Evolutionary conservation across 1,140 invertebrate species (phyloP), one percentile per base, ranked within the genome.

Genomic region (Drosophila dunni): DNA sequence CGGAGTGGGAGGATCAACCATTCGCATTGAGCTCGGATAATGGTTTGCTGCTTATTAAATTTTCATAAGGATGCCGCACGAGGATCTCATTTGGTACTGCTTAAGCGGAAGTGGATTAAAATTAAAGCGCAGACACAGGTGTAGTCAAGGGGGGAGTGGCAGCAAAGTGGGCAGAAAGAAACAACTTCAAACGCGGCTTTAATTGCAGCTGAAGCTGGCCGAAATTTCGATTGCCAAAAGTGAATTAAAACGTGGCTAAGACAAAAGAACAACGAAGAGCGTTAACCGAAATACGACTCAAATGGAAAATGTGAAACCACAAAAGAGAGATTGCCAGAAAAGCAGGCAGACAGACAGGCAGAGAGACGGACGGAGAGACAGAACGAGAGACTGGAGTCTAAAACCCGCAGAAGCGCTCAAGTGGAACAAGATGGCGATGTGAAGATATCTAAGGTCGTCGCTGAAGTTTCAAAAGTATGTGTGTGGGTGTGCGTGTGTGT

Each of bases 31-130:
- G 71, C 58, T 46, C 60, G 51, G 72, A 70, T 69, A 69, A 75
- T 75, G 65, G 56, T 62, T 50, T 57, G 67, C 61, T 77, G 73
- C 79, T 88, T 86, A 86, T 86, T 86, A 86, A 83, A 88, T 88
- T 86, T 86, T 86, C 79, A 86, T 89, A 82, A 77, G 73, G 63
- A 75, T 58, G 64, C 64, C 42, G 69, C 71, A 81, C 76, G 79
- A 78, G 86, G 75, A 78, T 83, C 75, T 73, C 68, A 67, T 81
- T 69, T 69, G 69, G 57, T 62, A 68, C 65, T 73, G 69, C 40
- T 73, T 66, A 73, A 82, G 72, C 66, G 56, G 66, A 86, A 86
- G 84, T 86, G 83, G 83, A 86, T 86, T 88, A 86, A 85, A 82
- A 80, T 83, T 77, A 74, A 80, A 81, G 75, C 75, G 13, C 50